Evolutionary conservation across 2,888 invertebrate genomes (phyloP).

Genomic region (Hydraecia micacea): DNA sequence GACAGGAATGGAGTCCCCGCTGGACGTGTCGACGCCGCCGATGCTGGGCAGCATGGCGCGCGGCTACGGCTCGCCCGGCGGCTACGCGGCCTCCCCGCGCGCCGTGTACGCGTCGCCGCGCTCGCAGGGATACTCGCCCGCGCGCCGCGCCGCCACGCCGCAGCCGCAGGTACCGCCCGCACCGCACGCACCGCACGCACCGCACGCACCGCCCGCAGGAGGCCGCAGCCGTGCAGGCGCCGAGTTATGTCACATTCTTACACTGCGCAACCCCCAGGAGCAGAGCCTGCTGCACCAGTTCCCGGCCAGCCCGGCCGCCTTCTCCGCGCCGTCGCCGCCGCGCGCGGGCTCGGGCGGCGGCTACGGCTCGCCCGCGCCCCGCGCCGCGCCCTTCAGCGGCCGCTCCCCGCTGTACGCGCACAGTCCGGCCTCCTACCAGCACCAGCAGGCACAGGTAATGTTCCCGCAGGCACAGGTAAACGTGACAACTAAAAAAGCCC

Average conservation of each 20-base stretch:
- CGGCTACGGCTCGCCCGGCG: slow-evolving; percentile 73
- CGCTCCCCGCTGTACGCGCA: slow-evolving; percentile 75
- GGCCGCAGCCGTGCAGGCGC: no score
- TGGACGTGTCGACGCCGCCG: slow-evolving; percentile 73
- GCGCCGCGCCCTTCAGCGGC: slow-evolving; percentile 75
- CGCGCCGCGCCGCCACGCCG: slow-evolving; percentile 78
- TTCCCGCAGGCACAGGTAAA: no score
- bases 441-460: slow-evolving; percentile 66
- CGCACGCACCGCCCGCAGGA: no score
- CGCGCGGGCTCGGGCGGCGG: slow-evolving; percentile 64
- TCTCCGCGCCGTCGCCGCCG: no score
- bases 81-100: slow-evolving; percentile 79
- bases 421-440: slow-evolving; percentile 77
- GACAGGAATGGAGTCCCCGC: slow-evolving; percentile 76
- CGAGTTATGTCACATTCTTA: no score
- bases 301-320: slow-evolving; percentile 80
- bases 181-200: no score
- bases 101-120: slow-evolving; percentile 86
- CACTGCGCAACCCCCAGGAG: slow-evolving; percentile 25
- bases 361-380: slow-evolving; percentile 74
- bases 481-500: no score
- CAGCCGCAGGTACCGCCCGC: no score
- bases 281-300: slow-evolving; percentile 69
- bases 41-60: slow-evolving; percentile 64
- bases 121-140: slow-evolving; percentile 81